Conservation (phyloP, 2,797 vertebrate species). For the Platyrinchus mystaceus region DNA sequence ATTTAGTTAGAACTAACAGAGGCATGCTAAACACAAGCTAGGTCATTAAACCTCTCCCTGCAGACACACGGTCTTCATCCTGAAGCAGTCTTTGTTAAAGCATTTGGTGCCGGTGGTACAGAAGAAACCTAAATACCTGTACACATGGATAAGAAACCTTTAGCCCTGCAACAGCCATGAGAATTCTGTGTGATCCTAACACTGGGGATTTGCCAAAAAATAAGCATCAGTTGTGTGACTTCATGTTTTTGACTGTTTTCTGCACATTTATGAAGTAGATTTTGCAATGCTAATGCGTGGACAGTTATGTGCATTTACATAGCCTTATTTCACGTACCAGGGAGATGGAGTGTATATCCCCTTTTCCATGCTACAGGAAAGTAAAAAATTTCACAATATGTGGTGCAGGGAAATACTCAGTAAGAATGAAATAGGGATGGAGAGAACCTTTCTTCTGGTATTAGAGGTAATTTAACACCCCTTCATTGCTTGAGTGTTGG, state of each 20-base stretch:
- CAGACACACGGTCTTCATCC: neutral
- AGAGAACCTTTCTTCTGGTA: neutral
- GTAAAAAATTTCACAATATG: neutral
- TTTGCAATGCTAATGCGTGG: neutral
- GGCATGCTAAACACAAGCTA: neutral
- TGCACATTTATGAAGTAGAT: neutral
- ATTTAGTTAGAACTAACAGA: neutral
- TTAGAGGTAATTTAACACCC: neutral
- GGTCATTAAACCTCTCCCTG: constrained; percentile 19
- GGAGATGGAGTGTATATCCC: neutral
- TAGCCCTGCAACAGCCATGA: neutral
- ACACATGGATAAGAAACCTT: neutral
- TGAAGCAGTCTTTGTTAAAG: constrained; percentile 11
- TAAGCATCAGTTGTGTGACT: neutral
- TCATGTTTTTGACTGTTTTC: neutral
- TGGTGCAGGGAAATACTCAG: neutral
- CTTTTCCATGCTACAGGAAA: neutral
- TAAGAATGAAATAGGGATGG: neutral
- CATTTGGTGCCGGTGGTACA: neutral
- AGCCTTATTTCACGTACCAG: neutral
- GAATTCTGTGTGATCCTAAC: neutral
- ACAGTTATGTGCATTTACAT: neutral
- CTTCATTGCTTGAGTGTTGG: neutral
- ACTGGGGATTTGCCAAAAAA: neutral
- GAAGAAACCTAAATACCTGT: neutral